Conservation (phyloP, 1,140 invertebrate species). For the Cryptotermes secundus region DNA sequence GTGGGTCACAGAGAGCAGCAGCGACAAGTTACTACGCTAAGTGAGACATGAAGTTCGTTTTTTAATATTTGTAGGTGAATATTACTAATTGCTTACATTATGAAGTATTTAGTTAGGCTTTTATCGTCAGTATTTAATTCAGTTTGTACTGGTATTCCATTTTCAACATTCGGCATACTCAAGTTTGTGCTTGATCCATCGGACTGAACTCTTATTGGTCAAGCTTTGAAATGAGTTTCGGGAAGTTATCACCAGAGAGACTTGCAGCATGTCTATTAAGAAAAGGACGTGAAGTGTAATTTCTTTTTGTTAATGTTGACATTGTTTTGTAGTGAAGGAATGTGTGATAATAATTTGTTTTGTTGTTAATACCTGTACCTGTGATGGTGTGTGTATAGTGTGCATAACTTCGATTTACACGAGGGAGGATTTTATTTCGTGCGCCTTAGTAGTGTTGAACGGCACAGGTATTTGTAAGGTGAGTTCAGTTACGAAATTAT, state of each 20-base stretch:
- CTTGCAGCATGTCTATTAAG: constrained; percentile 10
- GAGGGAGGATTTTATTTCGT: constrained; percentile 19
- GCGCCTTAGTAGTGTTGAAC: not conserved
- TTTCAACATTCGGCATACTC: not conserved
- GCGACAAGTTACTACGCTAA: too few relatives aligned
- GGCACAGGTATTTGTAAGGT: constrained; percentile 23
- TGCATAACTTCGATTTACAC: not conserved
- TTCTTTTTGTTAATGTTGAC: constrained; percentile 30
- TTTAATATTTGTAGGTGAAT: too few relatives aligned
- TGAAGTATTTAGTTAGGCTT: too few relatives aligned
- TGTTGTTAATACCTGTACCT: not conserved
- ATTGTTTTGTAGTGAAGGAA: constrained; percentile 24
- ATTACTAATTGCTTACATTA: too few relatives aligned
- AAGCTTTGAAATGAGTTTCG: constrained; percentile 26
- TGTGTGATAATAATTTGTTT: not conserved
- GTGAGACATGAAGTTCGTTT: too few relatives aligned
- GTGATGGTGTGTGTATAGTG: not conserved
- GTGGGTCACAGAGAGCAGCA: too few relatives aligned
- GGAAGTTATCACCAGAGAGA: constrained; percentile 21
- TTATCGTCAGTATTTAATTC: too few relatives aligned
- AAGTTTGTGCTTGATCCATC: not conserved
- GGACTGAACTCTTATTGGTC: not conserved
- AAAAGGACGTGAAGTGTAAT: constrained; percentile 23
- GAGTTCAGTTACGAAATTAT: not conserved
- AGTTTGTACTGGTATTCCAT: too few relatives aligned